Conservation (phyloP, 2,888 invertebrate species). For the Agelastica alni region DNA sequence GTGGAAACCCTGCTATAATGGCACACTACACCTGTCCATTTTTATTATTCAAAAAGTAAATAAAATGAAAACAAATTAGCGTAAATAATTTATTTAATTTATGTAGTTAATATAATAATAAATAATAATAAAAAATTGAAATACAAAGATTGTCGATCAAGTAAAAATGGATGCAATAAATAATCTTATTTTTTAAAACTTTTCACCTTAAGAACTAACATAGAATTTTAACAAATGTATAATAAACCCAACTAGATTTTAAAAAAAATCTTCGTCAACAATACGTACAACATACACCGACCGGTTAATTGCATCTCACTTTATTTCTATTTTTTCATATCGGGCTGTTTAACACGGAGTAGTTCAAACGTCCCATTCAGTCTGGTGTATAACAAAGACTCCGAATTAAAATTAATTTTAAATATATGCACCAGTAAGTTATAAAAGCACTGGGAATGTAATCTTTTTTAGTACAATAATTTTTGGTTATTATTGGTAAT, state of each 20-base stretch:
- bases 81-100: constrained; percentile 38
- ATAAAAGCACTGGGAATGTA: constrained; percentile 46
- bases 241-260: constrained; percentile 28
- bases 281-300: constrained; percentile 29
- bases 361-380: background rate
- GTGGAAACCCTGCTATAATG: too few species aligned
- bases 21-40: too few species aligned
- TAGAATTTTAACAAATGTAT: constrained; percentile 30
- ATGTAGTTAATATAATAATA: constrained; percentile 32
- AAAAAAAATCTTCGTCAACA: constrained; percentile 30
- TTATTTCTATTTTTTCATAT: too few species aligned
- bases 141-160: constrained; percentile 9
- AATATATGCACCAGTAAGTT: constrained; percentile 31
- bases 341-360: background rate
- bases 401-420: constrained; percentile 11
- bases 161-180: constrained; percentile 14
- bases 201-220: constrained; percentile 29
- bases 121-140: constrained; percentile 28
- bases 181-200: constrained; percentile 18
- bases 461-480: constrained; percentile 26
- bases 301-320: background rate
- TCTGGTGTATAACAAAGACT: constrained; percentile 19
- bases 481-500: constrained; percentile 41
- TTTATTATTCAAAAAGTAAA: too few species aligned
- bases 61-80: constrained; percentile 7